Conservation (phyloP, 2,888 invertebrate species). For the Rhamphomyia laevipes region DNA sequence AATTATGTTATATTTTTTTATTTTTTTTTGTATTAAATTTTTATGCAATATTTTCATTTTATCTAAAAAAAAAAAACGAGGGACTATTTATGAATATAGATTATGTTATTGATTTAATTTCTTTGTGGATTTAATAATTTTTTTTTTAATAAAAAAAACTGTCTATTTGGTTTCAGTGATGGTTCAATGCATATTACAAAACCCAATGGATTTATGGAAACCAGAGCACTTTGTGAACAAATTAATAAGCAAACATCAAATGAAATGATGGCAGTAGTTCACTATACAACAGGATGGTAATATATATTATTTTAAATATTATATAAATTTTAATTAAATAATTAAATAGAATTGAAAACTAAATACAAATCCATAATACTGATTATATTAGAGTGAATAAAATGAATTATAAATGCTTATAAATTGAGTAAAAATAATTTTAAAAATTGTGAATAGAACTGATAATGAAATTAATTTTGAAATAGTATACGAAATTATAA, state of each 20-base stretch:
- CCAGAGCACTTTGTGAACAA: slow-evolving; percentile 38
- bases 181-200: slow-evolving; percentile 40
- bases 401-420: too few species aligned
- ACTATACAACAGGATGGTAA: slow-evolving; percentile 66
- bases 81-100: not conserved
- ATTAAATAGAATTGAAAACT: too few species aligned
- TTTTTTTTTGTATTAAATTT: too few species aligned
- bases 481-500: too few species aligned
- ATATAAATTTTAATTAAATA: not conserved
- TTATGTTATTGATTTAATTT: slow-evolving; percentile 4
- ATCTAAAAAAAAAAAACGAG: slow-evolving; percentile 4
- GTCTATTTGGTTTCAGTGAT: slow-evolving; percentile 26
- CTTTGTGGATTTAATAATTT: slow-evolving; percentile 12
- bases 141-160: slow-evolving; percentile 4
- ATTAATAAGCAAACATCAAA: slow-evolving; percentile 41
- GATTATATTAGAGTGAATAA: too few species aligned
- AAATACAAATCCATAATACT: too few species aligned
- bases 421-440: too few species aligned
- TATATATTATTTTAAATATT: not conserved
- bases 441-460: too few species aligned
- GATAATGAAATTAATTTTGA: too few species aligned
- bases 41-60: not conserved
- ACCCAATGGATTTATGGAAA: slow-evolving; percentile 38
- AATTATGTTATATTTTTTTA: not conserved
- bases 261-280: slow-evolving; percentile 51